Conservation (phyloP, 2,888 invertebrate species). For the Nomada goodeniana region DNA sequence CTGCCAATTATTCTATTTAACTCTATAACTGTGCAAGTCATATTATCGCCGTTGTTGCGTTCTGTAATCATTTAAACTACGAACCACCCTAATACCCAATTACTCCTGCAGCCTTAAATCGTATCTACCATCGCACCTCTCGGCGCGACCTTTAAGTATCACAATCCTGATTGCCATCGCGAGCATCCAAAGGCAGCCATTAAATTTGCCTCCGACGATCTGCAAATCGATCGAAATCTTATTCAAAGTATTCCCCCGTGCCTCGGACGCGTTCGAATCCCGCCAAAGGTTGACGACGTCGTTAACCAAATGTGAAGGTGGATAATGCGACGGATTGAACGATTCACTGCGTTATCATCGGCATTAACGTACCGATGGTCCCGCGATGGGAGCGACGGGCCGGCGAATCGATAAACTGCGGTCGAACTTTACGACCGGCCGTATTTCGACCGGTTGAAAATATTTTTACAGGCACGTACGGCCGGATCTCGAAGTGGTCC, state of each 20-base stretch:
- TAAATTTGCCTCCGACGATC: background rate
- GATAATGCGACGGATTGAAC: slow-evolving; percentile 25
- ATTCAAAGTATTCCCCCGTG: background rate
- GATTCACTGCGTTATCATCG: slow-evolving; percentile 26
- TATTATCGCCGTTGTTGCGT: too few relatives aligned
- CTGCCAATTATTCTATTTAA: too few relatives aligned
- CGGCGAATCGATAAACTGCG: slow-evolving; percentile 54
- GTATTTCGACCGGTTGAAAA: slow-evolving; percentile 58
- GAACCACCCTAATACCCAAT: background rate
- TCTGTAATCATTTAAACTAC: background rate
- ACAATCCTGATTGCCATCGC: slow-evolving; percentile 7
- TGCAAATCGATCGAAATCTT: background rate
- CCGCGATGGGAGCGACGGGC: slow-evolving; percentile 11
- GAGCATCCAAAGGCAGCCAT: background rate
- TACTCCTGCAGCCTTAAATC: background rate
- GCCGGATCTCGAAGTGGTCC: slow-evolving; percentile 27
- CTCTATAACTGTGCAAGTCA: too few relatives aligned
- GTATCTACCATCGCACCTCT: background rate
- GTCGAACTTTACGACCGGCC: slow-evolving; percentile 55
- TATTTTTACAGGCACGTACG: slow-evolving; percentile 46
- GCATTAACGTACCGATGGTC: slow-evolving; percentile 16
- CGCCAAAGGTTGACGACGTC: slow-evolving; percentile 25
- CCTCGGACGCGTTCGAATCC: background rate
- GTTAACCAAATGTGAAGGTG: slow-evolving; percentile 18
- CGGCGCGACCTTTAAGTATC: background rate